Percentiles rank a stretch among this genome's conserved stretches.
These are phyloP conservation scores for Philonicus albiceps DNA, from an alignment of 2,888 invertebrate species.

Conservation along the genomic window DNA sequence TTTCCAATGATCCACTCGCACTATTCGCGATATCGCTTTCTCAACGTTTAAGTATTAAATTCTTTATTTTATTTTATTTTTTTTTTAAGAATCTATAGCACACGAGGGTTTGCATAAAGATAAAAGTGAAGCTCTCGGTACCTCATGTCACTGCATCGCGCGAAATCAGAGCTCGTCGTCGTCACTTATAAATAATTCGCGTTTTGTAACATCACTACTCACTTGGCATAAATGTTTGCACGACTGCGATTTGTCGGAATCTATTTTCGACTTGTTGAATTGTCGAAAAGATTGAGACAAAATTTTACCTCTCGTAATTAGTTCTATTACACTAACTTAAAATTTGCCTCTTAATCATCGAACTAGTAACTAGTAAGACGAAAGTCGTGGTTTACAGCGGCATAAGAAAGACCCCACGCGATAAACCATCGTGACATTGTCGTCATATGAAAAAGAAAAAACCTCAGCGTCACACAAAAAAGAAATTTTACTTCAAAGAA, in stretches of 20 bases:
- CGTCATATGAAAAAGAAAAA: not conserved
- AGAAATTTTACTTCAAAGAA: not conserved
- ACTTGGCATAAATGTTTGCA: not conserved
- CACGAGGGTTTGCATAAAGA: not conserved
- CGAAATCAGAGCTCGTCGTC: not conserved
- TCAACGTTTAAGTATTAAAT: not conserved
- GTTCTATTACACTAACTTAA: not conserved
- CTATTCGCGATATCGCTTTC: not conserved
- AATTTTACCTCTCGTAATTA: not conserved
- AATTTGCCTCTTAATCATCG: not conserved
- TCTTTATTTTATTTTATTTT: no score
- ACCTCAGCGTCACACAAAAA: not conserved
- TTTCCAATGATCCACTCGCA: not conserved
- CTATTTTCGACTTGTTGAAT: not conserved
- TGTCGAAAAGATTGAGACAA: not conserved
- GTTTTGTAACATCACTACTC: not conserved
- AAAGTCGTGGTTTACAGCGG: not conserved
- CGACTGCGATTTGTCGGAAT: not conserved
- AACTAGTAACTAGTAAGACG: not conserved
- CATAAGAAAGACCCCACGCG: not conserved
- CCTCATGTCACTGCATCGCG: not conserved
- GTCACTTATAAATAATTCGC: not conserved
- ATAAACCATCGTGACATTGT: not conserved
- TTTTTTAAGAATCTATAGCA: not conserved
- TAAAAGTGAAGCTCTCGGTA: not conserved